Evolutionary conservation across 35 echinoderm and acorn worm genomes (phyloP), one percentile per base, ranked within the genome.

Genomic region (Eucidaris tribuloides): DNA sequence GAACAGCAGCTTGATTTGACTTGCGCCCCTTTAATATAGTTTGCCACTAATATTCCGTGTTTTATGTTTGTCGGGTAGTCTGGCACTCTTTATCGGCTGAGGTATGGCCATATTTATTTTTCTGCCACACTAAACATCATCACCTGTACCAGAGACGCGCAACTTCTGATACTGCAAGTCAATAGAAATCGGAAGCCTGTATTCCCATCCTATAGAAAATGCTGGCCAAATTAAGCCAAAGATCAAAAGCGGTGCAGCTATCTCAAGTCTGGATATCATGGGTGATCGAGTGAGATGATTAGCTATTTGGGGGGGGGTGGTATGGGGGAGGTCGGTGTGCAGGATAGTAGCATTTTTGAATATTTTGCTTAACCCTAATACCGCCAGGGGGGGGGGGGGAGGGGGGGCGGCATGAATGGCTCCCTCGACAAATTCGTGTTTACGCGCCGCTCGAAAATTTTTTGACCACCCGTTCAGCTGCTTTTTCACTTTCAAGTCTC

Each of bases 121-220:
- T 71, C 37, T n/a, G n/a, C n/a, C n/a, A n/a, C n/a, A n/a, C n/a
- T n/a, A n/a, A n/a, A n/a, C 40, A 74, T 36, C 24, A 74, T 74
- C 13, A 35, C 37, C 6, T 74, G 68, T 25, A 74, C 44, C 20
- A 33, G 35, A 0, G 68, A 74, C 35, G 44, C 68, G 37, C 68
- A 33, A 23, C 38, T 40, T 9, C 44, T 40, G 44, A 40, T 42
- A 9, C 25, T 74, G 30, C 68, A 33, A 74, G 68, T 74, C 41
- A 33, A 74, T 74, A 41, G 68, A 74, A 44, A 42, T 40, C 2
- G 68, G 68, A 2, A 74, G 68, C 23, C 68, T 15, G 68, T 74
- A 22, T 74, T 74, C 36, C 68, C 68, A 7, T 74, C 68, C 68
- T 36, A 74, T 42, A 40, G 44, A 74, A 25, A 42, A 36, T 24